These are phyloP conservation scores for Pantherophis vulpinus DNA, from an alignment of 2,797 vertebrate genomes.

Conservation along the genomic window DNA sequence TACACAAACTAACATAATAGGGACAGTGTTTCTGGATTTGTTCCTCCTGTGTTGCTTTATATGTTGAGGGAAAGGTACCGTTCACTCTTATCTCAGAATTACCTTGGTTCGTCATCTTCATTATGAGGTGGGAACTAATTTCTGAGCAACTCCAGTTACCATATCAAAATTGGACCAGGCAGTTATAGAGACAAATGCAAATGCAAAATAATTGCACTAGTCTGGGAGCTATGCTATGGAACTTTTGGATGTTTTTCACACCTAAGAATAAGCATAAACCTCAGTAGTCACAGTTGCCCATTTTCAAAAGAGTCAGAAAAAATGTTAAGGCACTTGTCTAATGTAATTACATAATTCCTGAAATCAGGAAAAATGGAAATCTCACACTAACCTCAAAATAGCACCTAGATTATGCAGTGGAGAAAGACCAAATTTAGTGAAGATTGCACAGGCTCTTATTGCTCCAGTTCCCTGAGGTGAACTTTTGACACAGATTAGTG, in stretches of 20 bases:
- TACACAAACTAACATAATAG: background rate
- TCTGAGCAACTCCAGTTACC: background rate
- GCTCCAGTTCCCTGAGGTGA: background rate
- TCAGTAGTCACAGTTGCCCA: background rate
- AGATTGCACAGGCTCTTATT: background rate
- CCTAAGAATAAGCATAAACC: background rate
- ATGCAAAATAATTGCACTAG: background rate
- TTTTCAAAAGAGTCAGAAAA: background rate
- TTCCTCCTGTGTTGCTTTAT: background rate
- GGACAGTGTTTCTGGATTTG: background rate
- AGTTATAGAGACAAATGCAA: background rate
- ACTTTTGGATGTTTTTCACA: background rate
- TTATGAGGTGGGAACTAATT: background rate
- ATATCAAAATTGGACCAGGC: background rate
- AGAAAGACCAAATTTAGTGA: background rate
- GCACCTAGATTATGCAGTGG: background rate
- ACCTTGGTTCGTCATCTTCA: background rate
- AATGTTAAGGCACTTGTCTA: background rate
- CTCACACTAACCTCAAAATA: background rate
- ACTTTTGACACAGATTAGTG: background rate
- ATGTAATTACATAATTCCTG: background rate
- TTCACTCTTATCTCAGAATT: background rate
- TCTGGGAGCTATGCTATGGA: background rate
- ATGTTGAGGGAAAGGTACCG: background rate
- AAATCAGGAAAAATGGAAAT: background rate